phyloP scores from a whole-genome alignment of 1,140 invertebrate species.

The Sesamia nonagrioides region DNA sequence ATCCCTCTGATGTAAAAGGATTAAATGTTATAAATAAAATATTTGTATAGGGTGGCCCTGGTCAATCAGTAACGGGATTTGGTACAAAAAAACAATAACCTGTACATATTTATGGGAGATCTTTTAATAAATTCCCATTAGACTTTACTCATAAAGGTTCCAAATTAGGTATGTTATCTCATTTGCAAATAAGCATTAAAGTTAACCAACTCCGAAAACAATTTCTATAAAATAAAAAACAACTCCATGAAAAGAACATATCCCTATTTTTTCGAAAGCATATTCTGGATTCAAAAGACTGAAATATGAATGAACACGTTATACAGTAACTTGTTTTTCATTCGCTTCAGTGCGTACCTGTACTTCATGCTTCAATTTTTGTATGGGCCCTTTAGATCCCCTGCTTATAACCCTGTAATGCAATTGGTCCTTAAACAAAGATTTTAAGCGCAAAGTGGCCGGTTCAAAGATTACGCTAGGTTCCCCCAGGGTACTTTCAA shows the following conservation, averaged over 20 bases:
- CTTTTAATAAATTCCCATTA: not conserved
- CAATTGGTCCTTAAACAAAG: conserved; percentile 73
- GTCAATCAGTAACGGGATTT: conserved; percentile 28
- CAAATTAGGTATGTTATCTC: no score
- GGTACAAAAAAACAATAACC: conserved; percentile 24
- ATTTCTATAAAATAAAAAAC: not conserved
- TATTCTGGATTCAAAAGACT: conserved; percentile 17
- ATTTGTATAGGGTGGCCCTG: conserved; percentile 33
- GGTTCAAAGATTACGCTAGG: conserved; percentile 68
- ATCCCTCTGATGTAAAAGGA: conserved; percentile 40
- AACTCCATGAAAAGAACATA: conserved; percentile 8
- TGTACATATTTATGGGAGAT: not conserved
- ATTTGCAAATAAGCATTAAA: no score
- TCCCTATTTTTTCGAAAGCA: not conserved
- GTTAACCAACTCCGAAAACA: no score
- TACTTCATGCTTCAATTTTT: conserved; percentile 25
- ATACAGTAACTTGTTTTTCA: conserved; percentile 22
- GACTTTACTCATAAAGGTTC: no score
- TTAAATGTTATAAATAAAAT: conserved; percentile 49
- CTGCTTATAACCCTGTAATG: conserved; percentile 57
- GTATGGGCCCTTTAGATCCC: conserved; percentile 28
- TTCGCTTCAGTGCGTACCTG: conserved; percentile 8
- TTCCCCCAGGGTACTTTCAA: conserved; percentile 67
- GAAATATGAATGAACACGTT: conserved; percentile 29
- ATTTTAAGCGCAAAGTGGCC: conserved; percentile 68